phyloP scores from a whole-genome alignment of 1,140 invertebrate genomes.

The Anagrus nilaparvatae region DNA sequence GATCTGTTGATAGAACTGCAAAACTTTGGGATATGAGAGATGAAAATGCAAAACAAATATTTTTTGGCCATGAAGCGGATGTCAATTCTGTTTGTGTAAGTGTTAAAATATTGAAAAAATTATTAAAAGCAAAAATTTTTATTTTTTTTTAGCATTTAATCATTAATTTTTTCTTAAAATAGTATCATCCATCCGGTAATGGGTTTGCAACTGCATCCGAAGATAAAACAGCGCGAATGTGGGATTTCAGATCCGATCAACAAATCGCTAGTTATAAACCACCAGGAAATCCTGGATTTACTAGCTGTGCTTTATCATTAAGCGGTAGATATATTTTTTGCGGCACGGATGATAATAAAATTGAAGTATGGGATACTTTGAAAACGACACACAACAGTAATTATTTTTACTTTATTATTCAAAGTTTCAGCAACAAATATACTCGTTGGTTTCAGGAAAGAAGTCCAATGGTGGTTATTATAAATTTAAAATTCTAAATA shows the following conservation, averaged over 20 bases:
- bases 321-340: slow-evolving; percentile 77
- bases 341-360: slow-evolving; percentile 74
- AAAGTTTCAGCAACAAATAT: no score
- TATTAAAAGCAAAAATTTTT: no score
- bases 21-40: slow-evolving; percentile 77
- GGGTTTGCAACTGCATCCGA: slow-evolving; percentile 78
- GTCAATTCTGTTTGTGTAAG: slow-evolving; percentile 86
- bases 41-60: slow-evolving; percentile 72
- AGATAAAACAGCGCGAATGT: slow-evolving; percentile 78
- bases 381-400: slow-evolving; percentile 70
- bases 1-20: slow-evolving; percentile 77
- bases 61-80: slow-evolving; percentile 81
- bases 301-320: slow-evolving; percentile 67
- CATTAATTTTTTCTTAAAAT: slow-evolving; percentile 23
- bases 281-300: slow-evolving; percentile 68
- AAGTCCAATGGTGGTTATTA: no score
- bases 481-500: no score
- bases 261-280: slow-evolving; percentile 69
- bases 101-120: slow-evolving; percentile 18
- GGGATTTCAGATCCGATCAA: slow-evolving; percentile 81
- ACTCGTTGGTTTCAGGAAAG: no score
- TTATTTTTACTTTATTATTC: no score
- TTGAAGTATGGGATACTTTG: slow-evolving; percentile 82
- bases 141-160: no score
- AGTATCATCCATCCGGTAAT: slow-evolving; percentile 76